These are phyloP conservation scores for Syngnathus typhle DNA, from an alignment of 2,113 vertebrate species.

Conservation along the genomic window DNA sequence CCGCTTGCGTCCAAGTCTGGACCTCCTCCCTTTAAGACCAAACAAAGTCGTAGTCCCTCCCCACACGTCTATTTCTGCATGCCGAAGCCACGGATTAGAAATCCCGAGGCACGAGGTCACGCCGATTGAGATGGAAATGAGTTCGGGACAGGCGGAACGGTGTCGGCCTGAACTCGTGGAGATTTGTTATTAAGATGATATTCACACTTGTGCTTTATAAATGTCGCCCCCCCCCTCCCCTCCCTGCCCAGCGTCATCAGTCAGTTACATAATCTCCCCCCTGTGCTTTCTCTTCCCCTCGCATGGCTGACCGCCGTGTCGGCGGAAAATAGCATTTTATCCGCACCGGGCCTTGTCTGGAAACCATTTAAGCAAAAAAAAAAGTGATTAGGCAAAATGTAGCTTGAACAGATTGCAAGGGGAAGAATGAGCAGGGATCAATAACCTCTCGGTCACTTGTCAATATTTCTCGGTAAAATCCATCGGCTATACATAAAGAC, in stretches of 20 bases:
- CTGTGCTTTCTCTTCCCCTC: conserved; percentile 13
- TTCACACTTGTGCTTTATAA: conserved; percentile 20
- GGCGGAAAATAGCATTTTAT: conserved; percentile 37
- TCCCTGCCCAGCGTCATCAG: background rate
- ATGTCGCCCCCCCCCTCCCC: background rate
- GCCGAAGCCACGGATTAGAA: conserved; percentile 18
- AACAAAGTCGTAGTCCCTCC: conserved; percentile 1
- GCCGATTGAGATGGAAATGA: conserved; percentile 32
- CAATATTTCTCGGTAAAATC: background rate
- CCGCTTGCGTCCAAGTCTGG: background rate
- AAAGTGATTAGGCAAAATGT: conserved; percentile 61
- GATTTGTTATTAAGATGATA: conserved; percentile 31
- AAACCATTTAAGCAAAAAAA: conserved; percentile 57
- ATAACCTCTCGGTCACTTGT: conserved; percentile 9
- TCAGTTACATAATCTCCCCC: conserved; percentile 5
- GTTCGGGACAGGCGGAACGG: conserved; percentile 15
- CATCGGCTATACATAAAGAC: background rate
- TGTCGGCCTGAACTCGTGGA: conserved; percentile 15
- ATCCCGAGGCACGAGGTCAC: conserved; percentile 25
- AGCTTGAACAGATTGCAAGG: conserved; percentile 28
- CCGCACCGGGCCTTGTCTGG: conserved; percentile 31
- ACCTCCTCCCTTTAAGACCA: background rate
- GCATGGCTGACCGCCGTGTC: conserved; percentile 23
- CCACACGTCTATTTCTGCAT: conserved; percentile 29
- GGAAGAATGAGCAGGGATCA: conserved; percentile 44